Percentiles rank a stretch among this genome's conserved stretches.
phyloP scores from a whole-genome alignment of 1,140 invertebrate genomes.

The Hydropsyche tenuis region DNA sequence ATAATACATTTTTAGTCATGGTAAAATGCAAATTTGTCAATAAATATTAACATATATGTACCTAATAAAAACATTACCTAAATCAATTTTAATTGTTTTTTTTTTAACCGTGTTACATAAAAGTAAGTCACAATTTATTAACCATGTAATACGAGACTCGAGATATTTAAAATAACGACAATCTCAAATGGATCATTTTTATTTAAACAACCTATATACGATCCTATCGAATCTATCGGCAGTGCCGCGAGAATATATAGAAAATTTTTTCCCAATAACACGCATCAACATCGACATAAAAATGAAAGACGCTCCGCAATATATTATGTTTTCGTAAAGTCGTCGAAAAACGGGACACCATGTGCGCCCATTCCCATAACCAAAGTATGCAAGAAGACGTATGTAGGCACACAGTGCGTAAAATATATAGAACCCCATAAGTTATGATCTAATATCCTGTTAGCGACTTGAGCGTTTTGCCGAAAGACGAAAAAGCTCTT shows the following conservation, averaged over 20 bases:
- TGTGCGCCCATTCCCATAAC: slow-evolving; percentile 34
- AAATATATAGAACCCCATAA: slow-evolving; percentile 30
- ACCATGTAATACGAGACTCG: no score
- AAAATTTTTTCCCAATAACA: slow-evolving; percentile 22
- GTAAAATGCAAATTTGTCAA: no score
- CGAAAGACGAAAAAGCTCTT: slow-evolving; percentile 1
- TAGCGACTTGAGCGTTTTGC: slow-evolving; percentile 47
- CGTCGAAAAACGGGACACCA: slow-evolving; percentile 42
- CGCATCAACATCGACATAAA: slow-evolving; percentile 7
- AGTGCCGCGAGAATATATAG: neutral
- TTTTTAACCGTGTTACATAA: no score
- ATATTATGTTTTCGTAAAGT: slow-evolving; percentile 4
- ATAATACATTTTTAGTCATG: no score
- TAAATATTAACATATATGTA: no score
- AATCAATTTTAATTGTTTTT: no score
- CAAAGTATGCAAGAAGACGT: neutral
- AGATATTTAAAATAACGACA: no score
- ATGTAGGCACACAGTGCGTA: no score
- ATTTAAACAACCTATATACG: no score
- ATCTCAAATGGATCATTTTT: slow-evolving; percentile 40
- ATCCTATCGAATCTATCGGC: no score
- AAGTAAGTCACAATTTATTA: no score
- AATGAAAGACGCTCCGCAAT: slow-evolving; percentile 23
- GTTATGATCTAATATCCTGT: slow-evolving; percentile 51
- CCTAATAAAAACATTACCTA: no score